Base-by-base conservation (phyloP, 2,797 vertebrate species). In the Malurus splendens region DNA sequence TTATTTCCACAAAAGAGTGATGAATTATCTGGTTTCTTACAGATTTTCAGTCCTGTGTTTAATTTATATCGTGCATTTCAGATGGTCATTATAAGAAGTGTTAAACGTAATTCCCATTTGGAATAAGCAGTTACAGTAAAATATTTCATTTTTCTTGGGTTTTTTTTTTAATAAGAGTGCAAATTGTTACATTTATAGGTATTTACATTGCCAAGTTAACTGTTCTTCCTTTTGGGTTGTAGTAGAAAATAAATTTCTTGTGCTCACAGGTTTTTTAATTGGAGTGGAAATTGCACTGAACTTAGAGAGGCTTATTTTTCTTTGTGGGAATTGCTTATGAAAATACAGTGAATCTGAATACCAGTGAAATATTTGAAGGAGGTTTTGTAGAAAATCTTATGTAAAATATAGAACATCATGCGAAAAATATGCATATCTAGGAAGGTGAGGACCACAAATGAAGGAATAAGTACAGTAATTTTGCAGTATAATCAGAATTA, bases 391-490 rank as follows among this genome's bases (percentile, higher is more conserved):
- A 67, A 54, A 10, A 41, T 38, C 7, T 5, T 39, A 13, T 25
- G 18, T 82, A 74, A 92, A 88, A 52, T 48, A 12, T 0, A 30
- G 24, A 51, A 24, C 2, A 1, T 68, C 27, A 18, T 15, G 38
- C 0, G 1, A 25, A 56, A 72, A 41, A 10, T 33, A 7, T 0
- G 10, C 8, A 1, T 25, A 9, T 5, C 23, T 14, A 3, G 32
- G 28, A 70, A 52, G 27, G 18, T 24, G 22, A 68, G 45, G 23
- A 52, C 12, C 7, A 44, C 15, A 32, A 42, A 32, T 32, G 22
- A 82, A 75, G 52, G 30, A 79, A 30, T 2, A 70, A 50, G 10
- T 55, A 5, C 0, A 4, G 10, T 67, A 9, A 38, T 51, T 86
- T 68, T 12, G 5, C 9, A 18, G 3, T 32, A 13, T 84, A 44